phyloP scores from a whole-genome alignment of 2,888 invertebrate genomes.

The Calephelis perditalis region DNA sequence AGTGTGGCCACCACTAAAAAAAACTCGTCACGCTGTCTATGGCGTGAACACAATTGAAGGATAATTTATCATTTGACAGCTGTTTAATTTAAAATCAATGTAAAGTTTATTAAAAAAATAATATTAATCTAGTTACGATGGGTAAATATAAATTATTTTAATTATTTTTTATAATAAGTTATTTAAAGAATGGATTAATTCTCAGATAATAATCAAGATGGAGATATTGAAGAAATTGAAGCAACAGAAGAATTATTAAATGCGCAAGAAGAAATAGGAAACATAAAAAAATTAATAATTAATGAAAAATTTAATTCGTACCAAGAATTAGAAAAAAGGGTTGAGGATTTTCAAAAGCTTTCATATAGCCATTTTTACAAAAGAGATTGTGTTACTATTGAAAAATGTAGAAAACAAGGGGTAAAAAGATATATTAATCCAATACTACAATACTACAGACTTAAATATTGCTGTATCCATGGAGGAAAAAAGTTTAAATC shows the following conservation, averaged over 20 bases:
- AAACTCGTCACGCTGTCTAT: no score
- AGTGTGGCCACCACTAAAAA: no score
- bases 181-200: background rate
- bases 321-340: background rate
- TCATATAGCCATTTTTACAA: background rate
- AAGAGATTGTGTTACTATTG: background rate
- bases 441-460: background rate
- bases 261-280: no score
- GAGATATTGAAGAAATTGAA: background rate
- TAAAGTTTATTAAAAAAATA: no score
- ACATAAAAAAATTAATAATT: background rate
- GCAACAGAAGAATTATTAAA: background rate
- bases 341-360: background rate
- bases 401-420: background rate
- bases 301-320: background rate
- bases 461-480: background rate
- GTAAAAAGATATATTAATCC: background rate
- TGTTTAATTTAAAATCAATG: background rate
- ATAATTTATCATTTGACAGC: background rate
- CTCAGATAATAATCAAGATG: background rate
- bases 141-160: background rate
- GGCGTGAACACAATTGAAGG: no score
- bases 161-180: background rate
- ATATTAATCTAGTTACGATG: background rate
- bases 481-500: background rate